Percentiles rank a stretch among this genome's conserved stretches.
These are phyloP conservation scores for Trichechus manatus DNA, from an alignment of 2,113 vertebrate genomes.

Conservation along the genomic window DNA sequence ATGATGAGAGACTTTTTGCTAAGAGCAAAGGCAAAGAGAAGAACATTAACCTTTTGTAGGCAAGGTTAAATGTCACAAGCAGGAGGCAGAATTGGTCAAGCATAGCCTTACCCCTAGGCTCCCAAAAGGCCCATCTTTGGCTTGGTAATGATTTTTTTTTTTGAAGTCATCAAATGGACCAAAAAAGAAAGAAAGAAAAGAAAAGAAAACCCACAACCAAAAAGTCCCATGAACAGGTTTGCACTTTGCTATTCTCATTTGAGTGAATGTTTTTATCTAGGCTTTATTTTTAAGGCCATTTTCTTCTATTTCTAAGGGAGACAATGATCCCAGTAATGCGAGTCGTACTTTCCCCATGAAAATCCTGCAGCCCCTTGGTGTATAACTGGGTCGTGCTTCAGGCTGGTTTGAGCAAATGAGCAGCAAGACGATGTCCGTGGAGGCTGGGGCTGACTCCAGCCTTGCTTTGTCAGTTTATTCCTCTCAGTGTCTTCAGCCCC, in stretches of 20 bases:
- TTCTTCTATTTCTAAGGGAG: not conserved
- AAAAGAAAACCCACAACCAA: not conserved
- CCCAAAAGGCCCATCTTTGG: not conserved
- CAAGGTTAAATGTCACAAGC: slow-evolving; percentile 49
- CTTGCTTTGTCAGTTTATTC: not conserved
- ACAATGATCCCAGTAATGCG: not conserved
- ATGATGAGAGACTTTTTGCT: not conserved
- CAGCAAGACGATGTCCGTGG: not conserved
- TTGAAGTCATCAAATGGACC: slow-evolving; percentile 20
- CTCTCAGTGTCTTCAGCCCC: not conserved
- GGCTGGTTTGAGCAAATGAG: not conserved
- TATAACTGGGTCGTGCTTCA: fast-evolving
- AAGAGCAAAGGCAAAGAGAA: not conserved
- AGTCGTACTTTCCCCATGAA: not conserved
- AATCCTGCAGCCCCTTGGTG: not conserved
- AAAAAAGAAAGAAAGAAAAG: not conserved
- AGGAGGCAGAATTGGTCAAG: not conserved
- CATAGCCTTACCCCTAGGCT: not conserved
- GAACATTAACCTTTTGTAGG: slow-evolving; percentile 10
- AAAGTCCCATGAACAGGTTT: not conserved
- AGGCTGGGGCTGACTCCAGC: not conserved
- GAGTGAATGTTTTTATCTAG: not conserved
- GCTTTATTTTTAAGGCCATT: not conserved
- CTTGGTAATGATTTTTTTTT: slow-evolving; percentile 16
- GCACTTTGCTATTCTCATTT: not conserved